Evolutionary conservation across 64 coral and sea anemone species (phyloP), one percentile per base, ranked within the genome.

Genomic region (Stichodactyla helianthus): DNA sequence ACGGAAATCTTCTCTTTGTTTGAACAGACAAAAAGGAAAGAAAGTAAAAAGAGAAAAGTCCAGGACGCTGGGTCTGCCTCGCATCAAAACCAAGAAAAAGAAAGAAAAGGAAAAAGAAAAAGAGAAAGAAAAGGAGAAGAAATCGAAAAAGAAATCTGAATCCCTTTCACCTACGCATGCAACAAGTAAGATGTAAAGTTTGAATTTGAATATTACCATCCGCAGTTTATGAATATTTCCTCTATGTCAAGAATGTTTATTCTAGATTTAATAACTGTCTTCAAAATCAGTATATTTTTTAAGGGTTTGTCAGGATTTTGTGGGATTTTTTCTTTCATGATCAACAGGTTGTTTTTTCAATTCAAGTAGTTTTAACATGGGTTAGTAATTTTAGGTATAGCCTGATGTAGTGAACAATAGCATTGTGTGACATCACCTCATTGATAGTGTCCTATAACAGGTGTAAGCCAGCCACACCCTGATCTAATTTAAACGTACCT

Each of bases 1-100:
- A 28, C 27, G 68, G 68, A 81, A 51, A 54, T 52, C 7, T 51
- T 81, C 31, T 54, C 78, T 81, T 85, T 51, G 22, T 78, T 77
- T 82, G 11, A 25, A 9, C 44, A 98, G 92, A 64, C 84, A 87
- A 51, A 98, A 94, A 76, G 93, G 95, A 15, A 98, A 98, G 68
- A 98, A 98, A 71, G 85, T 94, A 4, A 98, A 98, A 25, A 94
- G 93, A 20, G 95, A 98, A 59, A 98, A 98, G 50, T 94, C 95
- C 44, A 86, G 91, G 17, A 83, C 81, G 5, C 88, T 93, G 6
- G 79, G 86, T 8, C 61, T 90, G 25, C 82, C 77, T 28, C 87
- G 89, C 2, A 98, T 91, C 64, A 98, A 98, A 53, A 50, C 92
- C 17, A 98, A 84, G 79, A 98, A 98, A 83, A 91, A 98, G 84